Percentiles rank a stretch among this genome's conserved stretches.
phyloP scores from a whole-genome alignment of 2,888 invertebrate genomes.

The Eupeodes latifasciatus region DNA sequence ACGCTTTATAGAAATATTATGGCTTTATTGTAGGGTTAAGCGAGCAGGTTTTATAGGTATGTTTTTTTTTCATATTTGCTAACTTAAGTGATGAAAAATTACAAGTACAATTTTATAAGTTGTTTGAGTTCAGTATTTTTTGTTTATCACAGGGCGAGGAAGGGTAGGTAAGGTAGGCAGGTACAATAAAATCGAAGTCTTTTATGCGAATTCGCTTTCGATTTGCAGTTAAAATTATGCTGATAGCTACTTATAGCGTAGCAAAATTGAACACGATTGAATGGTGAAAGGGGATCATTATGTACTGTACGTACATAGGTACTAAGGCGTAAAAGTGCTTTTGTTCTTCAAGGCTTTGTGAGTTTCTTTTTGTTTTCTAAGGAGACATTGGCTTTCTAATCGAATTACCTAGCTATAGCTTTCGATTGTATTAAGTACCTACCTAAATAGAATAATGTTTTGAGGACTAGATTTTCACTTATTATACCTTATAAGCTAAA shows the following conservation, averaged over 20 bases:
- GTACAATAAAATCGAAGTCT: conserved; percentile 44
- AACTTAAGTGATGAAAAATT: conserved; percentile 41
- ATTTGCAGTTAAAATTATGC: conserved; percentile 54
- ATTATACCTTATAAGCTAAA: too few species aligned
- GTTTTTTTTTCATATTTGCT: conserved; percentile 17
- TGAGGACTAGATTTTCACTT: too few species aligned
- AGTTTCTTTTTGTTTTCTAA: background rate
- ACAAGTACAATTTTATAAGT: conserved; percentile 7
- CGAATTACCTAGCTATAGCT: background rate
- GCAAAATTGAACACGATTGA: conserved; percentile 9
- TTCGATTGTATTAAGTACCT: background rate
- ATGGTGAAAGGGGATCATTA: conserved; percentile 56
- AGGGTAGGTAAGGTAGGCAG: background rate
- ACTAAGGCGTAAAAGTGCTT: conserved; percentile 15
- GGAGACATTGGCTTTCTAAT: conserved; percentile 48
- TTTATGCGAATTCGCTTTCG: conserved; percentile 41
- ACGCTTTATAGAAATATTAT: conserved; percentile 29
- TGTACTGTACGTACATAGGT: too few species aligned
- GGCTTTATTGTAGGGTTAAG: conserved; percentile 66
- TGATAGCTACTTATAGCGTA: conserved; percentile 52
- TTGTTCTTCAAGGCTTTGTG: conserved; percentile 28
- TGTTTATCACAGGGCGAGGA: background rate
- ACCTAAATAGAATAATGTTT: too few species aligned
- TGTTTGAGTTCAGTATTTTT: background rate
- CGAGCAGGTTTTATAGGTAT: conserved; percentile 32